Evolutionary conservation across 2,888 invertebrate species (phyloP), one percentile per base, ranked within the genome.

Genomic region (Drosophila tanythrix): DNA sequence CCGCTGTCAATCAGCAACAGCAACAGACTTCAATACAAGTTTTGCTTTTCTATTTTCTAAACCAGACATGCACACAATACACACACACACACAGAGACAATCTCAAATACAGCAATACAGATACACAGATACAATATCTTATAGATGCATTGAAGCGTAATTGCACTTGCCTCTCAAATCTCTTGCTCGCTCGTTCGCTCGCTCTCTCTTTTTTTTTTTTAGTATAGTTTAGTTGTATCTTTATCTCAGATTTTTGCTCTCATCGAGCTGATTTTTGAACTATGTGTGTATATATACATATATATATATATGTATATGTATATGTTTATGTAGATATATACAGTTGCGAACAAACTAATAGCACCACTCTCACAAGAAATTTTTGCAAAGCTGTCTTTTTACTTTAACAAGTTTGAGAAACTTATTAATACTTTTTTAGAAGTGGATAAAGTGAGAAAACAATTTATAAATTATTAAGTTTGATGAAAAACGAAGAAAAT

Each of bases 121-220:
- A 84, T 84, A 89, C 85, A 65, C 70, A 89, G 79, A 84, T 84
- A 89, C 85, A 82, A 82, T 88, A 88, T 89, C 89, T 88, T 89
- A 72, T 77, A 67, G 74, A 79, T 85, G 88, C 88, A 88, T 84
- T 85, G 62, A 88, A 85, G 89, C 85, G 85, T 80, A 82, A 78
- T 88, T 88, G 88, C 75, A 84, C 60, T 57, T 79, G 74, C 82
- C 74, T 76, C 65, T 68, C 74, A 74, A 64, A 76, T 62, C 60
- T 53, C 51, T 65, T 57, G 50, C 57, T 50, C 25, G 35, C 31
- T 36, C 62, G 46, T n/a, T 51, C 31, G 48, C 46, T 36, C 31
- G 36, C 35, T 51, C 56, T 40, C 25, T 58, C 52, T 52, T 51
- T 61, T 64, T 38, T 21, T 48, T 31, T 21, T 40, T n/a, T 40